Base-by-base conservation (phyloP, 1,140 invertebrate species). In the Helicoverpa armigera region DNA sequence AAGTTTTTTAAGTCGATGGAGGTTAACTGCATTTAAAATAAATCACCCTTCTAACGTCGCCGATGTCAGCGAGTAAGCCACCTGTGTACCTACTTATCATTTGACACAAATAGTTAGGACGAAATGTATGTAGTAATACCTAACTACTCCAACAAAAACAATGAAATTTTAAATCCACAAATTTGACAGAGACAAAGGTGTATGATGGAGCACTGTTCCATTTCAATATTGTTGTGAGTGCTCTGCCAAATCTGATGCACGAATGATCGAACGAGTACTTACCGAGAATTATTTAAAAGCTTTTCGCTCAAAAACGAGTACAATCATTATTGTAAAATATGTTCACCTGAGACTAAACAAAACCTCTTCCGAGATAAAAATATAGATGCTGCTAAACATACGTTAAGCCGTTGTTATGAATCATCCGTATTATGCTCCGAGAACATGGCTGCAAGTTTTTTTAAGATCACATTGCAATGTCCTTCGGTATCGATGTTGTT, bases 321-420 rank as follows among this genome's bases (percentile, higher is more conserved):
- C 10, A 76, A 76, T 48, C 61, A 76, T 63, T 50, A 43, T n/a
- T n/a, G 12, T 18, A 72, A 53, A 58, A 43, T 58, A 56, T 10
- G 53, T 53, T n/a, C 58, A n/a, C 43, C 35, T 60, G 73, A 76
- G 73, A 76, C 73, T 76, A 76, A 76, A 76, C 73, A 76, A 76
- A 63, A 35, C 18, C 48, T 43, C 16, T 61, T 76, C 11, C 29
- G 3, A 51, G 16, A 63, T 63, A 76, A 63, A 76, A 76, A 76
- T 73, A 76, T 63, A 76, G 56, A 18, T 63, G 56, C 31, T 51
- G 56, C 61, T 0, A 61, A 63, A n/a, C 43, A 12, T 50, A 63
- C 43, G 9, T 50, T 51, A 63, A 48, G 14, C 56, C 3, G 60
- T 13, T 48, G 53, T 14, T 12, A 72, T 76, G 73, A 76, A 12